Evolutionary conservation across 2,113 vertebrate genomes (phyloP), one percentile per base, ranked within the genome.

Genomic region (Tupaia chinensis): DNA sequence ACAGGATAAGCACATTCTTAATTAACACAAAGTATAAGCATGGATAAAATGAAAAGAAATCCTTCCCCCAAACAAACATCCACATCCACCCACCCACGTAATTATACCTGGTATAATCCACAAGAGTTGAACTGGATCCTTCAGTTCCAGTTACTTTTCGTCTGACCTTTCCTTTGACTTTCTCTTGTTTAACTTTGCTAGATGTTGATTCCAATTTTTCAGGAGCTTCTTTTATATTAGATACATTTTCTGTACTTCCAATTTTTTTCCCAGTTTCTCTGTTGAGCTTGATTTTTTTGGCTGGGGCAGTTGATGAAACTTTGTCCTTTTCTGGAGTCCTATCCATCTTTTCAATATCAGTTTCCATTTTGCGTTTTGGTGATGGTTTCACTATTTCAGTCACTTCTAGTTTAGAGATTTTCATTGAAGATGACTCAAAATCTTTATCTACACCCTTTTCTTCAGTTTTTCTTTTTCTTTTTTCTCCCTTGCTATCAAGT

Each of bases 281-380:
- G 97, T 99, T 99, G 61, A 99, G 99, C 96, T 99, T 99, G 85
- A 99, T 99, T 98, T 99, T 99, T 97, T 99, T 99, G 94, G 99
- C 98, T 0, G 99, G 99, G 27, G 99, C 98, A 76, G 98, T 98
- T 63, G 97, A 98, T 74, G 96, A 92, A 44, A 60, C 81, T 95
- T 98, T 99, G 90, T 99, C 99, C 65, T 98, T 98, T 76, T 98
- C 98, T 0, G 98, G 98, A 0, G 97, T 98, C 60, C 98, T 97
- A 70, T 99, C 98, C 70, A 98, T 88, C 83, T 98, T 98, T 70
- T 99, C 98, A 54, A 70, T 63, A 54, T 99, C 98, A 2, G 98
- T 76, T 76, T 99, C 99, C 32, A 96, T 53, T 94, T 99, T 99
- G 34, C 98, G 98, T 72, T 99, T 99, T 0, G 98, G 99, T 0